Conservation (phyloP, 2,888 invertebrate species). For the Drosophila glabriapex region DNA sequence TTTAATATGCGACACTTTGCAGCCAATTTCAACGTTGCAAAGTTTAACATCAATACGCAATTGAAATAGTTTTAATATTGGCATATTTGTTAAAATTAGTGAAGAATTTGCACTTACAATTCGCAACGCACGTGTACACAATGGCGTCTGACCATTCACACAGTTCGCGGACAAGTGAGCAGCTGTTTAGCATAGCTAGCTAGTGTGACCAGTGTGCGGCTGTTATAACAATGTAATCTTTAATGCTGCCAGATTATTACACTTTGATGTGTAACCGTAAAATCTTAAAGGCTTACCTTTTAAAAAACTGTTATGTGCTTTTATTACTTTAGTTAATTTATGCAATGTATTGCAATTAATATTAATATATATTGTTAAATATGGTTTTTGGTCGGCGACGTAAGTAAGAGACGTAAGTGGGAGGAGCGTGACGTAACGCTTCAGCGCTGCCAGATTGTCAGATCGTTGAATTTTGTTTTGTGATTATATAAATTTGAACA, state of each 20-base stretch:
- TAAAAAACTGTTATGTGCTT: not conserved
- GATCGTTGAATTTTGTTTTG: not conserved
- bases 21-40: not conserved
- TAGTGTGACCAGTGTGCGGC: constrained; percentile 33
- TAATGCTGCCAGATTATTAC: constrained; percentile 28
- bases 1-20: not conserved
- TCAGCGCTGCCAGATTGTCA: not conserved
- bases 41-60: not conserved
- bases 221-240: not conserved
- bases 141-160: constrained; percentile 58
- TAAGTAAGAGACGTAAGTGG: not conserved
- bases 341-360: not conserved
- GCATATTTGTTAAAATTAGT: constrained; percentile 18
- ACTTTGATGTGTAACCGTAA: not conserved
- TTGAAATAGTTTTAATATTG: not conserved
- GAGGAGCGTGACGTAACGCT: not conserved
- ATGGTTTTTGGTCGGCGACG: not conserved
- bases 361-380: not conserved
- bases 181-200: constrained; percentile 29
- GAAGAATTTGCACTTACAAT: constrained; percentile 52
- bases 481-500: not conserved
- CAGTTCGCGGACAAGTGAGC: constrained; percentile 23
- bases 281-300: not conserved
- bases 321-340: not conserved
- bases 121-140: constrained; percentile 59